Base-by-base conservation (phyloP, 2,113 vertebrate species). In the Struthio camelus region DNA sequence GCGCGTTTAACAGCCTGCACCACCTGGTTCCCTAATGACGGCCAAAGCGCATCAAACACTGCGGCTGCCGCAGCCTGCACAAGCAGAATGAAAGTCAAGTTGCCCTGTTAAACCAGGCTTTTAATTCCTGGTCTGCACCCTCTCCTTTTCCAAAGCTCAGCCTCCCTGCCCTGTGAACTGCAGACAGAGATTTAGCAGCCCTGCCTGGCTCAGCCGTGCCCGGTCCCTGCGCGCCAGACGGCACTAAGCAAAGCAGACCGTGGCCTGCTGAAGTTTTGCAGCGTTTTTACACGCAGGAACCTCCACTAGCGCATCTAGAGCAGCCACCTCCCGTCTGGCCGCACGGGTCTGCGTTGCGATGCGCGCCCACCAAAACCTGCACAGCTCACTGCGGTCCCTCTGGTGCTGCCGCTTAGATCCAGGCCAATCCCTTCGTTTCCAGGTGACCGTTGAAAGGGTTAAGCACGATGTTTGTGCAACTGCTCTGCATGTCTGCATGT, bases 401-500 rank as follows among this genome's bases (percentile, higher is more conserved):
- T 3, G 16, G 24, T 44, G 56, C 58, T 88, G 50, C 58, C 69
- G 50, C 42, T n/a, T 23, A 4, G 1, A 2, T 19, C 10, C 23
- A 18, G 53, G 38, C 34, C 34, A 3, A 58, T 27, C 75, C 51
- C 80, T 65, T 46, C n/a, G 9, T 27, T 70, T 36, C 67, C 86
- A 53, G 38, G 79, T 40, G 86, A 65, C 96, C 97, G 96, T 94
- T 97, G 96, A 96, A 97, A 97, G 96, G 97, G 97, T 97, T 88
- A 80, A 92, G 78, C 46, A 54, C 40, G 27, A 38, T 7, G 71
- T 70, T 6, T 69, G 94, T 75, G 88, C 78, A 91, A n/a, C 87
- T 34, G 97, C 96, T 97, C 73, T 83, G 97, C 97, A 97, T 97
- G 97, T 77, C 81, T 97, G 97, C 97, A 97, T 97, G 97, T 22